phyloP scores from a whole-genome alignment of 2,888 invertebrate species.

The Lepidocyrtinus sp. region DNA sequence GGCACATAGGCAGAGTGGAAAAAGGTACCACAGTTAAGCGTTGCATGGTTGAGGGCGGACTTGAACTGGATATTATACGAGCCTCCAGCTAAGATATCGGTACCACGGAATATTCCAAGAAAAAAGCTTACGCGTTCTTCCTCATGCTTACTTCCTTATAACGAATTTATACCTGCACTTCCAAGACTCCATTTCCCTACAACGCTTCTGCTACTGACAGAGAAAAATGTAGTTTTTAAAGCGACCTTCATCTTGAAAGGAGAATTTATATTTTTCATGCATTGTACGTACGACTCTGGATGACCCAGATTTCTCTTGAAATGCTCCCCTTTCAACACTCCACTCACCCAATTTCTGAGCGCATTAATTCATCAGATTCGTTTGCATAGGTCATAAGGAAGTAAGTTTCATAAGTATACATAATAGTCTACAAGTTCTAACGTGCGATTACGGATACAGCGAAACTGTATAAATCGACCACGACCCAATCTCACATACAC shows the following conservation, averaged over 20 bases:
- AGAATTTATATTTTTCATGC: conserved; percentile 27
- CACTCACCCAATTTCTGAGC: conserved; percentile 4
- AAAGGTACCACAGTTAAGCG: conserved; percentile 4
- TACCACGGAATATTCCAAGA: neutral
- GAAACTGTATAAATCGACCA: too few species aligned
- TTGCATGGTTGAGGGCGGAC: neutral
- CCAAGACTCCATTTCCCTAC: too few species aligned
- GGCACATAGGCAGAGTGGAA: neutral
- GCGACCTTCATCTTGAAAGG: conserved; percentile 53
- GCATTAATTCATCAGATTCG: too few species aligned
- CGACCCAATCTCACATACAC: too few species aligned
- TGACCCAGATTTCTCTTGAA: conserved; percentile 26
- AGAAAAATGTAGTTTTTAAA: conserved; percentile 16
- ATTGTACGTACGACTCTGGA: conserved; percentile 41
- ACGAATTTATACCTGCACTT: conserved; percentile 7
- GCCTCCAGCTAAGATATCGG: neutral
- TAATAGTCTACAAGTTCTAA: too few species aligned
- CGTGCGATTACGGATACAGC: too few species aligned
- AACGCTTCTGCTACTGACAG: neutral
- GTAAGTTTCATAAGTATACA: neutral
- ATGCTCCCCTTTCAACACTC: neutral
- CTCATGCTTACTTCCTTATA: conserved; percentile 19
- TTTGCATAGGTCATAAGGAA: conserved; percentile 9
- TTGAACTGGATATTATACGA: neutral
- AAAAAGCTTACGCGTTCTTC: conserved; percentile 22